Base-by-base conservation (phyloP, 2,113 vertebrate genomes). In the Hydrolagus affinis region DNA sequence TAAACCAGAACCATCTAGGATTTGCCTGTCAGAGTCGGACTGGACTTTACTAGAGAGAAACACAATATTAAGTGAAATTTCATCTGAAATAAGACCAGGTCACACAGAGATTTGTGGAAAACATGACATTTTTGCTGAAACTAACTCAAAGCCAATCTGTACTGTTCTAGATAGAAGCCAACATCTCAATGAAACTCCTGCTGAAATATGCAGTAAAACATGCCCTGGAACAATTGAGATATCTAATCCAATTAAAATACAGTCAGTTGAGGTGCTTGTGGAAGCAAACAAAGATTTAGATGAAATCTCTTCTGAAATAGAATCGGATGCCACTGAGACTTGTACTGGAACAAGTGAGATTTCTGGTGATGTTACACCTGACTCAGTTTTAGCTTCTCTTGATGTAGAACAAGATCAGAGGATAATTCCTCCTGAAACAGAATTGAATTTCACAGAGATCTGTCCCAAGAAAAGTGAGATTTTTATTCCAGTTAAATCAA, bases 31-130 rank as follows among this genome's bases (percentile, higher is more conserved):
- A 32, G 60, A 64, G 17, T 11, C 60, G 32, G 25, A 21, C 59
- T 68, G 78, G 78, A 11, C 62, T 32, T 83, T 28, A 25, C 66
- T 66, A 23, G 66, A 66, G 9, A 21, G 62, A n/a, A 19, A 83
- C 28, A 60, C 28, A 30, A 14, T 66, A 32, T 68, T 32, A 68
- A 94, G 92, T 21, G 91, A 94, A 85, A 93, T 92, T 62, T 87
- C 89, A 12, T 93, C 93, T 14, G 92, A 95, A 85, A 88, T 91
- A 0, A 93, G 92, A 87, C 91, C 87, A 0, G 92, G 95, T 64
- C 88, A 86, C 77, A 92, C 92, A 64, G 92, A 94, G 88, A 94
- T 92, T 77, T 89, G 91, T 11, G 86, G 90, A 80, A 87, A 89
- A 11, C 90, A 90, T 85, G 87, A 91, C n/a, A 7, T 86, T 28